phyloP scores from a whole-genome alignment of 1,140 invertebrate genomes.

The Drosophila albomicans region DNA sequence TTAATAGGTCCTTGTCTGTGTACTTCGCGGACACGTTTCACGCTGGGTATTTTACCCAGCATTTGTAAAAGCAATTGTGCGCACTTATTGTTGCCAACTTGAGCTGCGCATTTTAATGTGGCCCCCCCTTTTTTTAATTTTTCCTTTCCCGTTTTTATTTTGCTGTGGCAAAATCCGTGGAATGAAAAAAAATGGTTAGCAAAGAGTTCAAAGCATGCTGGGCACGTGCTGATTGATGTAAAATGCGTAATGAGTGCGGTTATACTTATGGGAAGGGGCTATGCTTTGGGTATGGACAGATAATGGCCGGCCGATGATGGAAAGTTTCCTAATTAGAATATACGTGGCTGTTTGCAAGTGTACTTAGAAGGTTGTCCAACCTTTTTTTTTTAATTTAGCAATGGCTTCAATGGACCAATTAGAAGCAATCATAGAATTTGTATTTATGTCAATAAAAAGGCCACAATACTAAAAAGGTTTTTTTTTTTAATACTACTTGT shows the following conservation, averaged over 20 bases:
- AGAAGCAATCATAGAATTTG: constrained; percentile 26
- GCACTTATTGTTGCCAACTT: constrained; percentile 52
- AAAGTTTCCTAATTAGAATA: constrained; percentile 79
- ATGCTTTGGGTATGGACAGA: constrained; percentile 51
- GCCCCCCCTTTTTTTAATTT: constrained; percentile 28
- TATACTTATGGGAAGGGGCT: constrained; percentile 37
- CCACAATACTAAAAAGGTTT: not conserved
- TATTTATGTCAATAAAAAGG: constrained; percentile 17
- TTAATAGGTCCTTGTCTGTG: constrained; percentile 18
- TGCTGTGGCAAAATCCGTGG: constrained; percentile 5
- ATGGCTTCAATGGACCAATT: constrained; percentile 35
- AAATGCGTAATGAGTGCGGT: constrained; percentile 80
- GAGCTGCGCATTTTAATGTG: constrained; percentile 68
- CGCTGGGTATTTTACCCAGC: constrained; percentile 53
- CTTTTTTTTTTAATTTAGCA: constrained; percentile 1
- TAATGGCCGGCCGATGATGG: constrained; percentile 49
- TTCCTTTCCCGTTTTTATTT: constrained; percentile 23
- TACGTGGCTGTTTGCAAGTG: constrained; percentile 42
- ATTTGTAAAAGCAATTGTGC: constrained; percentile 74
- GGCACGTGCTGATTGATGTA: constrained; percentile 82
- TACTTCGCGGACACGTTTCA: constrained; percentile 41
- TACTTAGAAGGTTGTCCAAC: constrained; percentile 20
- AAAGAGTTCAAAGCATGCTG: constrained; percentile 75
- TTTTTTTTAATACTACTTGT: not conserved
- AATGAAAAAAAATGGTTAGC: constrained; percentile 20